Evolutionary conservation across 2,888 invertebrate genomes (phyloP).

Genomic region (Calliphora vomitoria): DNA sequence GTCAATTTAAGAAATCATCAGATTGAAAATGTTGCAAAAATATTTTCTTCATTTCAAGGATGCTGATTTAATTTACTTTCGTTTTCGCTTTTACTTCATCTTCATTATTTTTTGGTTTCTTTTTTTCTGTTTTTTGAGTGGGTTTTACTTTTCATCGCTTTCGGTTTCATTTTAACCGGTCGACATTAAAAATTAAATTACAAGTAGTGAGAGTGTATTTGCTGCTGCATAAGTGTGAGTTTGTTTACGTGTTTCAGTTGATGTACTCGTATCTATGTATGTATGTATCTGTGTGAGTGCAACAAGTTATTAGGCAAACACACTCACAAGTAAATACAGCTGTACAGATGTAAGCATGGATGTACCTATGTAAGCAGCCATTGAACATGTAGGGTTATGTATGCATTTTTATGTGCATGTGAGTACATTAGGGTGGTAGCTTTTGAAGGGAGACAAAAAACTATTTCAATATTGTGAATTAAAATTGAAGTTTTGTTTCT

Average conservation of each 20-base stretch:
- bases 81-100: slow-evolving; percentile 1
- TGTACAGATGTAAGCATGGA: background rate
- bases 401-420: slow-evolving; percentile 13
- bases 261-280: background rate
- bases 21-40: slow-evolving; percentile 39
- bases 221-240: slow-evolving; percentile 5
- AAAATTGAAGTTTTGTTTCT: too few species aligned
- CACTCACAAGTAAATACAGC: slow-evolving; percentile 26
- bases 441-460: too few species aligned
- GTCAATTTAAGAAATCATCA: slow-evolving; percentile 14
- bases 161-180: slow-evolving; percentile 49
- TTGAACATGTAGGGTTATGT: slow-evolving; percentile 33
- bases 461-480: too few species aligned
- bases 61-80: slow-evolving; percentile 50
- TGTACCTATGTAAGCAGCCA: background rate
- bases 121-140: background rate
- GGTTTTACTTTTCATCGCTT: slow-evolving; percentile 5
- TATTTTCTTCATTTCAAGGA: slow-evolving; percentile 47
- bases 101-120: background rate
- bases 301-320: slow-evolving; percentile 71
- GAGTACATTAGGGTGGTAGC: background rate
- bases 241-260: background rate
- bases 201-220: slow-evolving; percentile 6
- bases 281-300: slow-evolving; percentile 53
- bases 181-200: slow-evolving; percentile 49